These are phyloP conservation scores for Capitulum mitella DNA, from an alignment of 2,888 invertebrate species.

Conservation along the genomic window DNA sequence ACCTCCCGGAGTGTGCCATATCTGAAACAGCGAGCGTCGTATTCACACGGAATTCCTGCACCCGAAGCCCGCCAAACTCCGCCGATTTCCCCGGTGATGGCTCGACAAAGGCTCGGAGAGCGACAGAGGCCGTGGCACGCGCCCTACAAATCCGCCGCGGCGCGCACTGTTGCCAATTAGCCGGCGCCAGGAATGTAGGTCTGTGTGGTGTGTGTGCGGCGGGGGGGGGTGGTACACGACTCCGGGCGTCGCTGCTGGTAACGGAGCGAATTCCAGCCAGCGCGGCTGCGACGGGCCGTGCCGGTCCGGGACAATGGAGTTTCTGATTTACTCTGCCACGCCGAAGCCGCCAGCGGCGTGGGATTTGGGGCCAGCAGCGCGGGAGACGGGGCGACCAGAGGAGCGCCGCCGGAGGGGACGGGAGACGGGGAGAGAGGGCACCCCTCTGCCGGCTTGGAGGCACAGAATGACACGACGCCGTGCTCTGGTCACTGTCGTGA, in stretches of 20 bases:
- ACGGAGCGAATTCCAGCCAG: neutral
- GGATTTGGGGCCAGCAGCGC: too few relatives aligned
- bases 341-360: neutral
- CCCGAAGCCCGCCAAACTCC: neutral
- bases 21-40: neutral
- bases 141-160: neutral
- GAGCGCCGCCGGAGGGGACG: too few relatives aligned
- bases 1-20: too few relatives aligned
- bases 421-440: too few relatives aligned
- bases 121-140: neutral
- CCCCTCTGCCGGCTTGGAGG: too few relatives aligned
- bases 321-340: conserved; percentile 14
- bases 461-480: too few relatives aligned
- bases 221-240: too few relatives aligned
- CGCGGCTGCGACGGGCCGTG: neutral
- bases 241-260: neutral
- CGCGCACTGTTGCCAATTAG: neutral
- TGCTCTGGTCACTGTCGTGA: too few relatives aligned
- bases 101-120: neutral
- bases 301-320: neutral
- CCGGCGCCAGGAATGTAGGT: neutral
- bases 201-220: too few relatives aligned
- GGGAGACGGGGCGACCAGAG: too few relatives aligned
- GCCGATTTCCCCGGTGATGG: neutral
- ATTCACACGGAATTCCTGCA: neutral